Base-by-base conservation (phyloP, 2,888 invertebrate species). In the Neoscelio sp. region DNA sequence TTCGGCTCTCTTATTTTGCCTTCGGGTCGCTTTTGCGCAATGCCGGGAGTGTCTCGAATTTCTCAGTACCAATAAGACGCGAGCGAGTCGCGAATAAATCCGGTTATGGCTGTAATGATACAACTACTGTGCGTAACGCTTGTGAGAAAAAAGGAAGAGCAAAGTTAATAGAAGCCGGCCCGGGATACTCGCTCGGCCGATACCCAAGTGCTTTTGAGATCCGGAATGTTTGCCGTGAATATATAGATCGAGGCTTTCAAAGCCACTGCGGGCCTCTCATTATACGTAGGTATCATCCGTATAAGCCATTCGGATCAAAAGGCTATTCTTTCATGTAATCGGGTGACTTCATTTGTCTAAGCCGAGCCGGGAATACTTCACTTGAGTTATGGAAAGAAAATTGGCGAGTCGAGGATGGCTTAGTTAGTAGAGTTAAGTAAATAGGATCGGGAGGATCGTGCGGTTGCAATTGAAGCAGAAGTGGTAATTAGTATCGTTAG, bases 151-250 rank as follows among this genome's bases (percentile, higher is more conserved):
- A 38, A 18, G 20, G 35, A 8, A 44, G 58, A 28, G 58, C 12
- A 44, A 60, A 60, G 44, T 44, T 60, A 44, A 60, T 60, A 60
- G 60, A 60, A 58, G 20, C 18, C 13, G 23, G 18, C n/a, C 23
- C 17, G 48, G 52, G 18, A 33, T 48, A 52, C 52, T 62, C 67
- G 60, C 60, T 67, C 68, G 71, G 48, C 54, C 78, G 78, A 71
- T 73, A 73, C 18, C 62, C 78, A 64, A 73, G 78, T 68, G 73
- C 74, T 78, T 68, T 78, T 50, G 46, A 67, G 48, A 52, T 26
- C 52, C 8, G 40, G 68, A 50, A 74, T 68, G 78, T 78, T 78
- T 78, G 74, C 68, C 50, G 56, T 68, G 78, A 73, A 73, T 78
- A 78, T 50, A 77, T 56, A 68, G 26, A 38, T 30, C 56, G 35